Evolutionary conservation across 1,140 invertebrate species (phyloP), one percentile per base, ranked within the genome.

Genomic region (Pachyrhynchus sulphureomaculatus): DNA sequence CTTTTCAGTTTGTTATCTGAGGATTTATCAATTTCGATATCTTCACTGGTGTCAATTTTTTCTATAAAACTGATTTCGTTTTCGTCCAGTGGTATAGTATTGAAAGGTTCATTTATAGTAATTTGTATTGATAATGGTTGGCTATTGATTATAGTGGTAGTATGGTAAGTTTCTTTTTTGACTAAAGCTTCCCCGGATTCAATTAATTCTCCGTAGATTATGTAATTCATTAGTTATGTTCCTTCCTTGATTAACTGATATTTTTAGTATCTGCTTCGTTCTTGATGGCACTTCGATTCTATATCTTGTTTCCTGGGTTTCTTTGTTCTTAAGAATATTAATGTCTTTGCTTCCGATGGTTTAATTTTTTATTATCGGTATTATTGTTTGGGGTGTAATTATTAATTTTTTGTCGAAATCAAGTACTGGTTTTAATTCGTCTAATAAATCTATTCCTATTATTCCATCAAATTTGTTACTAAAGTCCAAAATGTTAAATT

Each of bases 111-210:
- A 32, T n/a, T n/a, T n/a, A n/a, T n/a, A 41, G 4, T 20, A 58
- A 21, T 36, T 62, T 20, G 9, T 63, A 53, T 49, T 53, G 34
- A n/a, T 58, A 26, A 29, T 36, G 41, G 26, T 60, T 41, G 12
- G 17, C 64, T 64, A 24, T 24, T 33, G 24, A 54, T 48, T n/a
- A 39, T 64, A 0, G 62, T 52, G 0, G 32, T 29, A 9, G 54
- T 37, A 42, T 21, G 10, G 33, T 48, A 26, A 52, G 60, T 51
- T 37, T 56, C 33, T 10, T 42, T 42, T 17, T 64, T 64, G 10
- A 64, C 62, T 32, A 64, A 15, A 17, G 47, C 44, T 56, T 49
- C 39, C 13, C 55, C 53, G 0, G 59, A 47, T 49, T 60, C 55
- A 2, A 49, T 26, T 4, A n/a, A n/a, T n/a, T 58, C 10, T 5